Evolutionary conservation across 2,797 vertebrate species (phyloP), one percentile per base, ranked within the genome.

Genomic region (Takifugu rubripes): DNA sequence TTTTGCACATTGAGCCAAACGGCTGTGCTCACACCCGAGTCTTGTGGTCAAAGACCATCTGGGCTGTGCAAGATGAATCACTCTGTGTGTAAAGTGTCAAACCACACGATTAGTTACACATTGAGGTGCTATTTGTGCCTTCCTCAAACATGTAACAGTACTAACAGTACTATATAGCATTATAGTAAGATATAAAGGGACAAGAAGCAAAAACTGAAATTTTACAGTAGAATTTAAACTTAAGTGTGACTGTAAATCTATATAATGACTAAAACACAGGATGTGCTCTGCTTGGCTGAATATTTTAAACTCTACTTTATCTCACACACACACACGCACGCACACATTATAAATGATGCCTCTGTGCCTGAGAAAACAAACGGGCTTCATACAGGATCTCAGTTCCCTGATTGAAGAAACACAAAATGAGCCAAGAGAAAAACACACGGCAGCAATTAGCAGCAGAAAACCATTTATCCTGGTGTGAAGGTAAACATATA

Each of bases 291-390:
- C 47, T 50, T 42, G 54, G 54, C 31, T 58, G n/a, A 25, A 55
- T 51, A 26, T 58, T 63, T 53, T 8, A 48, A 48, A 48, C 17
- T 15, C 2, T 24, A 11, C 24, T 16, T 54, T 36, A 49, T 36
- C 49, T n/a, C 54, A 44, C 25, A 45, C 31, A 59, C 53, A 46
- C 46, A 40, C 61, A 53, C 52, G 52, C 52, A 50, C 56, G 50
- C 45, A 49, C 53, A 67, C 52, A 52, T 47, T 78, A 89, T 88
- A 90, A 91, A 91, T 89, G 79, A 87, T 68, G 64, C 61, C 65
- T 66, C 24, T 47, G 64, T 57, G 58, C 71, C 79, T 88, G 73
- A 64, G 79, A 87, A 89, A 91, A 91, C 84, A 90, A 89, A 86
- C 82, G 25, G 24, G 57, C 53, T 71, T 55, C 65, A 60, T 31